A percentile compares a stretch with the other conserved stretches of the same genome.
These are phyloP conservation scores for Acyrthosiphon pisum DNA, from an alignment of 1,140 invertebrate species.

Conservation along the genomic window DNA sequence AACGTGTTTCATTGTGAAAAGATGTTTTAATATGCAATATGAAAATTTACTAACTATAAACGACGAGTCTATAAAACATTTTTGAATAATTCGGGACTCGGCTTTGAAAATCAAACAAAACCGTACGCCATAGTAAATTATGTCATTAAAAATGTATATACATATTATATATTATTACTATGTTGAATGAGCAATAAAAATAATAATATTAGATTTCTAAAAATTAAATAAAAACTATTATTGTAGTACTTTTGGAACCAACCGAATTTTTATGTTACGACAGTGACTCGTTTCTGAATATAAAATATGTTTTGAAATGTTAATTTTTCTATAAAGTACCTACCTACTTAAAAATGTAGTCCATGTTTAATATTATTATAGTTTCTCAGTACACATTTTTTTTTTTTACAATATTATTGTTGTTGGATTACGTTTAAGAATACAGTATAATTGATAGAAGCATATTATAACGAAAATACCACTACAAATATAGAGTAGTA, in stretches of 20 bases:
- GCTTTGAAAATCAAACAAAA: constrained; percentile 37
- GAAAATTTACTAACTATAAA: constrained; percentile 46
- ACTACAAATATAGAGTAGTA: not conserved
- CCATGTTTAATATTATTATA: not conserved
- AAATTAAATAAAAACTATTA: constrained; percentile 32
- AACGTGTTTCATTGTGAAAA: constrained; percentile 48
- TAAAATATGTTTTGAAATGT: not conserved
- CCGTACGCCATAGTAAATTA: constrained; percentile 21
- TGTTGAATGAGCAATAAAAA: constrained; percentile 18
- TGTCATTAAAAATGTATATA: constrained; percentile 21
- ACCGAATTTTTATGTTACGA: not conserved
- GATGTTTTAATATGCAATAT: constrained; percentile 34
- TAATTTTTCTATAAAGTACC: not conserved
- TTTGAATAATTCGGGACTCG: constrained; percentile 16
- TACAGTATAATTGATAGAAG: not conserved
- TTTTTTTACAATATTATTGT: not conserved
- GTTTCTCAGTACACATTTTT: not conserved
- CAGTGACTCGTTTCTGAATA: not conserved
- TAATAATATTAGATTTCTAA: not conserved
- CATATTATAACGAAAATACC: not conserved
- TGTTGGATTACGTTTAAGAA: not conserved
- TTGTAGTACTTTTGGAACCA: not conserved
- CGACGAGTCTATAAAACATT: constrained; percentile 40
- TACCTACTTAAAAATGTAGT: not conserved
- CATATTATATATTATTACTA: constrained; percentile 4